Percentiles rank a stretch among this genome's conserved stretches.
Conservation (phyloP, 2,888 invertebrate species). For the Rotaria macrura region DNA sequence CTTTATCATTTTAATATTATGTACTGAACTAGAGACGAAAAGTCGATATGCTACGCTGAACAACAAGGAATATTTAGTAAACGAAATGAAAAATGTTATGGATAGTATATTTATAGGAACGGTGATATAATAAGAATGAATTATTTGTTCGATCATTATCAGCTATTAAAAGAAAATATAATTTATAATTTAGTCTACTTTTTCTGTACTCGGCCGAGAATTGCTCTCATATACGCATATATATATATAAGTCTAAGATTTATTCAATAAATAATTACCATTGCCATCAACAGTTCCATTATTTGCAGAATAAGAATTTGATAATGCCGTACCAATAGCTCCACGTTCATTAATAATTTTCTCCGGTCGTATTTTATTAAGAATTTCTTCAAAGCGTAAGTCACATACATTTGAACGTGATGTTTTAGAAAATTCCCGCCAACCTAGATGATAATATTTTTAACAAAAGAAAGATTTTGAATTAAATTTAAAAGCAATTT, state of each 20-base stretch:
- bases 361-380: background rate
- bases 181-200: background rate
- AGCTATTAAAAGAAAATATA: background rate
- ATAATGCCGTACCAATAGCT: background rate
- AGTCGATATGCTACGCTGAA: too few relatives aligned
- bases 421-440: constrained; percentile 19
- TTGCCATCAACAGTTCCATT: background rate
- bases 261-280: background rate
- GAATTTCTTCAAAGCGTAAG: background rate
- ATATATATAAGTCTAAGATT: background rate
- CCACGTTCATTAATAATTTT: background rate
- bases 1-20: too few relatives aligned
- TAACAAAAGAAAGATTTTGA: too few relatives aligned
- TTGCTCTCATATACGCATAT: background rate
- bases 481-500: too few relatives aligned
- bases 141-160: too few relatives aligned
- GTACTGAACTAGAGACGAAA: too few relatives aligned
- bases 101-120: too few relatives aligned
- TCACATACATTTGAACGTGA: constrained; percentile 6
- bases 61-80: too few relatives aligned
- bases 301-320: background rate
- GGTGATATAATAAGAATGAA: too few relatives aligned
- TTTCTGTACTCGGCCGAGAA: too few relatives aligned
- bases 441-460: background rate
- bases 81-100: too few relatives aligned